These are phyloP conservation scores for Agrochola circellaris DNA, from an alignment of 2,888 invertebrate genomes.

Conservation along the genomic window DNA sequence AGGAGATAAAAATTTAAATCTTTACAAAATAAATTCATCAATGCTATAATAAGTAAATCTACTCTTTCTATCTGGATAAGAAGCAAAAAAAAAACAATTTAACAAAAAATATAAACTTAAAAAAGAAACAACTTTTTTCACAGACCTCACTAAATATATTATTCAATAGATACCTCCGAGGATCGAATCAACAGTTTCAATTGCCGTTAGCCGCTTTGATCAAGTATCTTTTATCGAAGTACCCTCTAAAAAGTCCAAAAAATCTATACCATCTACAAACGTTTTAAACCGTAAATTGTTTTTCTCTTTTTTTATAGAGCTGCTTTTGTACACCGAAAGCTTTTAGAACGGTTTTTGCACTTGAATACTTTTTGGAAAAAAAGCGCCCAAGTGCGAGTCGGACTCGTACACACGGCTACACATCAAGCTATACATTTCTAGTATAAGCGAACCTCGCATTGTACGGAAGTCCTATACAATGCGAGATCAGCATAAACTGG, in stretches of 20 bases:
- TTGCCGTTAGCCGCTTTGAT: conserved; percentile 42
- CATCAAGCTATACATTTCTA: too few relatives aligned
- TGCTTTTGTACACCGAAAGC: conserved; percentile 18
- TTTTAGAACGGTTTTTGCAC: conserved; percentile 36
- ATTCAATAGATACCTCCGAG: conserved; percentile 19
- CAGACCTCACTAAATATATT: conserved; percentile 29
- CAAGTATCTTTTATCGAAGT: conserved; percentile 33
- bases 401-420: too few relatives aligned
- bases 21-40: background rate
- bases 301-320: conserved; percentile 16
- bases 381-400: background rate
- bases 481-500: too few relatives aligned
- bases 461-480: too few relatives aligned
- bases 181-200: conserved; percentile 34
- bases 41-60: background rate
- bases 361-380: conserved; percentile 27
- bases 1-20: too few relatives aligned
- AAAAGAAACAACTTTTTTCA: conserved; percentile 20
- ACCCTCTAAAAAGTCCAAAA: conserved; percentile 11
- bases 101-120: conserved; percentile 8
- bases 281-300: conserved; percentile 36
- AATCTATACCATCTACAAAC: conserved; percentile 14
- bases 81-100: background rate
- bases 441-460: too few relatives aligned
- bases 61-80: background rate